Evolutionary conservation across 2,113 vertebrate species (phyloP), one percentile per base, ranked within the genome.

Genomic region (Desmodus rotundus): DNA sequence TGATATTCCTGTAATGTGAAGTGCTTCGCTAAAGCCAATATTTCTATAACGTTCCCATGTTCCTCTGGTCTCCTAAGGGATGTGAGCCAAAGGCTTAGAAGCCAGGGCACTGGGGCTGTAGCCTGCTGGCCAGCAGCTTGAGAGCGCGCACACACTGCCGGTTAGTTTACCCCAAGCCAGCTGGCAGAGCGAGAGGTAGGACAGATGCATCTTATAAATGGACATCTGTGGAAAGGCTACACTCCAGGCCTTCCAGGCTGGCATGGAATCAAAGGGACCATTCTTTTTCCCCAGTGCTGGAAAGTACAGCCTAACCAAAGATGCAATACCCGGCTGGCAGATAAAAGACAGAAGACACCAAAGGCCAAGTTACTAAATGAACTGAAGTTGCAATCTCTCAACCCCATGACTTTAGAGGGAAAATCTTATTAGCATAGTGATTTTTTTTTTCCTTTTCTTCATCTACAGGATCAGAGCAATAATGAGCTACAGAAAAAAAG

Each of bases 121-220:
- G 47, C 54, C 76, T 76, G 52, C 80, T 97, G 92, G 92, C 93
- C 58, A 87, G n/a, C n/a, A 95, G 47, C 87, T 63, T 89, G 87
- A 96, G 96, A 89, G 5, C 38, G 26, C 38, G 12, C n/a, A 36
- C n/a, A 36, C 5, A 24, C 15, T 83, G 81, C 88, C 91, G 94
- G 31, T 28, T 31, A 93, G 36, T 83, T 85, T 87, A 74, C 22
- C 13, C 22, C 52, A 80, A 16, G 93, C 97, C 97, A 97, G 83
- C 74, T 98, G 97, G 97, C 97, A 95, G 68, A 45, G 10, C 2
- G 9, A 89, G 94, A 54, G 41, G n/a, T 28, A 41, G 54, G 93
- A 97, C 96, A 97, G 97, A 97, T 97, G 96, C 52, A 83, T 91
- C 83, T 96, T 97, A 96, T 89, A 96, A 97, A 97, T 77, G 89